Evolutionary conservation across 2,888 invertebrate species (phyloP).

Genomic region (Antheraea yamamai): DNA sequence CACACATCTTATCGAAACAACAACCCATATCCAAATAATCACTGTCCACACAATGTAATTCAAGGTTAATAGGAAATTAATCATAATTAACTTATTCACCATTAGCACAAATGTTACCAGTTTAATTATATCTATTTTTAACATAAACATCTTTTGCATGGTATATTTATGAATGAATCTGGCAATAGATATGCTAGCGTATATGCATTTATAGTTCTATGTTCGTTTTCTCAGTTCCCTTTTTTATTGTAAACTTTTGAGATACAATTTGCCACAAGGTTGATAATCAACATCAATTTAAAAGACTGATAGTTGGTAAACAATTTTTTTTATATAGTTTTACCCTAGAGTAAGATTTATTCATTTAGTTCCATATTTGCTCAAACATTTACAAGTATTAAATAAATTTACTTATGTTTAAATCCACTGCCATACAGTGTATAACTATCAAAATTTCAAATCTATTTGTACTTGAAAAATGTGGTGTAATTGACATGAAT

Average conservation of each 20-base stretch:
- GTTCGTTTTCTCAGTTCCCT: constrained; percentile 32
- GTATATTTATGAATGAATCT: constrained; percentile 36
- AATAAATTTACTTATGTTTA: constrained; percentile 55
- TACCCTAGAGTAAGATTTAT: constrained; percentile 79
- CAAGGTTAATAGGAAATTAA: background rate
- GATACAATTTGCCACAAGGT: constrained; percentile 75
- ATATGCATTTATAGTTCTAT: constrained; percentile 37
- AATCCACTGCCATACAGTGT: constrained; percentile 54
- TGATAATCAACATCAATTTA: constrained; percentile 82
- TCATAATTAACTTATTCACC: background rate
- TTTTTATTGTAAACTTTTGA: constrained; percentile 78
- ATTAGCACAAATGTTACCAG: background rate
- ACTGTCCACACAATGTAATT: background rate
- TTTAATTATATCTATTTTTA: constrained; percentile 11
- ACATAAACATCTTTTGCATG: constrained; percentile 28
- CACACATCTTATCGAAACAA: background rate
- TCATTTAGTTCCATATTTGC: constrained; percentile 78
- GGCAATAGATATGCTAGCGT: constrained; percentile 65
- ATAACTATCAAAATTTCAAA: constrained; percentile 19
- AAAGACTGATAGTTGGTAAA: constrained; percentile 83
- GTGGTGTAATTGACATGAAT: background rate
- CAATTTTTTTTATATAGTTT: constrained; percentile 79
- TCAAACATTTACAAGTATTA: constrained; percentile 65
- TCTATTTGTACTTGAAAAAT: background rate
- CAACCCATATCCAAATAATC: background rate